A percentile compares a stretch with the other conserved stretches of the same genome.
These are phyloP conservation scores for Cyphomyrus plagiostoma DNA, from an alignment of 2,113 vertebrate species.

Conservation along the genomic window DNA sequence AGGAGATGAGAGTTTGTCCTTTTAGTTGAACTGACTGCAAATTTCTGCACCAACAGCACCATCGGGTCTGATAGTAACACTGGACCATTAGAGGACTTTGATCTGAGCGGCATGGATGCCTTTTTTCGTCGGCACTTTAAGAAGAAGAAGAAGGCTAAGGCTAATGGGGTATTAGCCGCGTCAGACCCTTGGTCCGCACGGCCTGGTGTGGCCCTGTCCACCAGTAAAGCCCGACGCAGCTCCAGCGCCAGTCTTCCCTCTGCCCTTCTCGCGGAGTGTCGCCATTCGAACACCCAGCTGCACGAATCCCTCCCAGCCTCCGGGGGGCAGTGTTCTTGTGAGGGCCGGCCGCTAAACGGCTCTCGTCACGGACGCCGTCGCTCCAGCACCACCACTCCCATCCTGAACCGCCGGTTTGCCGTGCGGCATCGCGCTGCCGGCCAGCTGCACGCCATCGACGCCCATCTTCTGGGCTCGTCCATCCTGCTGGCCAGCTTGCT, in stretches of 20 bases:
- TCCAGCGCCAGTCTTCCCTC: slow-evolving; percentile 75
- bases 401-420: slow-evolving; percentile 69
- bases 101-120: slow-evolving; percentile 64
- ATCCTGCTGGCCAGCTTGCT: slow-evolving; percentile 63
- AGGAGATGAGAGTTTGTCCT: background rate
- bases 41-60: slow-evolving; percentile 71
- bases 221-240: slow-evolving; percentile 72
- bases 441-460: slow-evolving; percentile 38
- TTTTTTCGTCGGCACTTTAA: slow-evolving; percentile 80
- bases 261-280: slow-evolving; percentile 52
- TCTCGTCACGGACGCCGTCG: slow-evolving; percentile 48
- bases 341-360: slow-evolving; percentile 20
- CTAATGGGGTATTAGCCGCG: background rate
- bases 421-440: slow-evolving; percentile 49
- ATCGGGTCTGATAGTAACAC: background rate
- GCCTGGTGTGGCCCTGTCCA: slow-evolving; percentile 52
- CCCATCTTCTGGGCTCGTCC: slow-evolving; percentile 63
- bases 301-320: slow-evolving; percentile 6
- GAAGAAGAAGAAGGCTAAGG: slow-evolving; percentile 53
- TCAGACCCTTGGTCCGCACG: slow-evolving; percentile 31
- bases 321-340: slow-evolving; percentile 2
- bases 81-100: background rate
- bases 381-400: slow-evolving; percentile 75
- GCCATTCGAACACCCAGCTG: slow-evolving; percentile 57
- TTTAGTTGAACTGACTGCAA: slow-evolving; percentile 21